Evolutionary conservation across 2,113 vertebrate genomes (phyloP), one percentile per base, ranked within the genome.

Genomic region (Aythya baeri): DNA sequence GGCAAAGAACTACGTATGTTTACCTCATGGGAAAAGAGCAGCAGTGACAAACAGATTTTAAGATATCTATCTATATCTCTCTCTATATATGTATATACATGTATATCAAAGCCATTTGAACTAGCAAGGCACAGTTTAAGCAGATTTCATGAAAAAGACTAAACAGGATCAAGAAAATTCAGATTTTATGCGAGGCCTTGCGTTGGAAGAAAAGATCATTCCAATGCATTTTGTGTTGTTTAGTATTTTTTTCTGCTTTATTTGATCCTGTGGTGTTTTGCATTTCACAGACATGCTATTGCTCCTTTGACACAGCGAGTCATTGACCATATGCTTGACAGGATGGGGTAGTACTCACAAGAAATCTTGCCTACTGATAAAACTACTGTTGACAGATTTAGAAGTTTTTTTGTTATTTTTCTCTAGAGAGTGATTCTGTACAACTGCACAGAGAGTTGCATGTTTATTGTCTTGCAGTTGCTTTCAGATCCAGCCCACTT

Each of bases 281-380:
- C 71, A 49, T 95, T 82, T 94, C 89, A 82, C 52, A 79, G 62
- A 20, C 55, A 2, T 49, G 65, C 29, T 94, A 5, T 31, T 87
- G 81, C 88, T 91, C 38, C 49, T 66, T 93, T 87, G 95, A 91
- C 89, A 92, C 32, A 38, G 61, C 26, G 52, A 92, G 68, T 94
- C 93, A 65, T 71, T 97, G 88, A 91, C 91, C 88, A 88, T 92
- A 86, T 86, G 88, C 65, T 95, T 63, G 65, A 67, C 83, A 90
- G 76, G 90, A 81, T 26, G 65, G 86, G 46, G 21, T 77, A 41
- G 59, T 70, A 52, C 63, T 88, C 76, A 66, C 73, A 38, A 78
- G 86, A 90, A 88, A 63, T 63, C 83, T 52, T 52, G 68, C 25
- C 63, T 81, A 41, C 50, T 59, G 65, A 49, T 91, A 70, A 82